These are phyloP conservation scores for Polyommatus icarus DNA, from an alignment of 2,888 invertebrate genomes.

Conservation along the genomic window DNA sequence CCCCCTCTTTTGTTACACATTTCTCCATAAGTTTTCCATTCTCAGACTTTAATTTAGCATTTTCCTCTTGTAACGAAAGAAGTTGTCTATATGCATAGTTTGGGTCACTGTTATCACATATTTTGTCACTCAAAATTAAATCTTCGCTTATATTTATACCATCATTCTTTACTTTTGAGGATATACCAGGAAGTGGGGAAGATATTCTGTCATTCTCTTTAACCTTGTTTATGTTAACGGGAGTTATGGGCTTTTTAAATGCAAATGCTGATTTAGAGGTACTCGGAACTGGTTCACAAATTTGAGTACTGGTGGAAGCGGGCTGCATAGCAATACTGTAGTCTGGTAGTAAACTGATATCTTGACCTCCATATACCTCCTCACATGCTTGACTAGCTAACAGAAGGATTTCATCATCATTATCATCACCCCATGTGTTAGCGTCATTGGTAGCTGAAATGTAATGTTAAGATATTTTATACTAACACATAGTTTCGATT, in stretches of 20 bases:
- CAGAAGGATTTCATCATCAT: slow-evolving; percentile 71
- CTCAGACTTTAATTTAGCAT: slow-evolving; percentile 66
- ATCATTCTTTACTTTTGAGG: slow-evolving; percentile 51
- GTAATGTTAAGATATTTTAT: not conserved
- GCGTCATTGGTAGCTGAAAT: slow-evolving; percentile 46
- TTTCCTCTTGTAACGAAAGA: slow-evolving; percentile 65
- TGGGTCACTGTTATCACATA: slow-evolving; percentile 57
- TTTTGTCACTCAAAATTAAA: slow-evolving; percentile 60
- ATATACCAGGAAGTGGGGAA: slow-evolving; percentile 66
- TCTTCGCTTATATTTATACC: slow-evolving; percentile 52
- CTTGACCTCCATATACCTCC: slow-evolving; percentile 55
- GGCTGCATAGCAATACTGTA: slow-evolving; percentile 69
- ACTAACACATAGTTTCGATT: not conserved
- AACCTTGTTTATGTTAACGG: slow-evolving; percentile 52
- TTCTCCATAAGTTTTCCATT: slow-evolving; percentile 71
- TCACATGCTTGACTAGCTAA: slow-evolving; percentile 75
- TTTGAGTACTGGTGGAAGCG: slow-evolving; percentile 65
- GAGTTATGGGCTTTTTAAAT: slow-evolving; percentile 62
- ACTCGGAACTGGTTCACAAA: slow-evolving; percentile 51
- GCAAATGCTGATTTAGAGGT: slow-evolving; percentile 57
- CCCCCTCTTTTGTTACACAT: slow-evolving; percentile 80
- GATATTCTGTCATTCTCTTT: slow-evolving; percentile 65
- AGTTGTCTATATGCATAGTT: slow-evolving; percentile 61
- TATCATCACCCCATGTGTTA: slow-evolving; percentile 71
- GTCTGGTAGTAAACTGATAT: slow-evolving; percentile 52